Evolutionary conservation across 1,140 invertebrate species (phyloP).

Genomic region (Aricia agestis): DNA sequence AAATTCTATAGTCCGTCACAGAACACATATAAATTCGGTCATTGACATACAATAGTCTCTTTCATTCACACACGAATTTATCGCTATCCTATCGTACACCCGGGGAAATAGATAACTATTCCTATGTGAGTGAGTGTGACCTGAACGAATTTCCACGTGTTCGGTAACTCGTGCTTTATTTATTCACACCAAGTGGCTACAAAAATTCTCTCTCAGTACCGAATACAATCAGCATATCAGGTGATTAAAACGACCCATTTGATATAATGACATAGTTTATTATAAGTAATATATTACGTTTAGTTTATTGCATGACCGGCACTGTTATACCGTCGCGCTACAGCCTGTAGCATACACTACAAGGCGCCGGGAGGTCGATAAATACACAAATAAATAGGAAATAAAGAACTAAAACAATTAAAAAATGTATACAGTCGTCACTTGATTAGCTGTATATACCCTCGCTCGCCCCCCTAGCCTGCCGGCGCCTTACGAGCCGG

Average conservation of each 20-base stretch:
- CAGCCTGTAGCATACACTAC: constrained; percentile 8
- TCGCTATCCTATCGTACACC: too few species aligned
- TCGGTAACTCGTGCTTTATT: too few species aligned
- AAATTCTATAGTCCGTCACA: too few species aligned
- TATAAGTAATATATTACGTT: constrained; percentile 38
- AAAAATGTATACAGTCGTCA: background rate
- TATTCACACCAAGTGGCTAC: too few species aligned
- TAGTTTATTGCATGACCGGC: constrained; percentile 38
- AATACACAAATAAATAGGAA: constrained; percentile 3
- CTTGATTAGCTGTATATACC: background rate
- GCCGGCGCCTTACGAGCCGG: background rate
- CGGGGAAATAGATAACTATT: too few species aligned
- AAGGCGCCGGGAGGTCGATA: background rate
- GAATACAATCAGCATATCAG: background rate
- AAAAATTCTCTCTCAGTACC: too few species aligned
- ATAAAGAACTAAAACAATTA: too few species aligned
- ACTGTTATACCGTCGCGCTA: constrained; percentile 29
- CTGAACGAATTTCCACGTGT: too few species aligned
- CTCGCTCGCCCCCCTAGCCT: background rate
- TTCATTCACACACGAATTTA: too few species aligned
- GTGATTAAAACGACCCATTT: constrained; percentile 10
- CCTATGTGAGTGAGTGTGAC: too few species aligned
- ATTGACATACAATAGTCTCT: too few species aligned
- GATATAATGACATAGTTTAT: constrained; percentile 48
- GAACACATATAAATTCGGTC: too few species aligned